Evolutionary conservation across 30 jellyfish, hydroid and myxozoan species (phyloP), one percentile per base, ranked within the genome.

Genomic region (Phacellophora camtschatica): DNA sequence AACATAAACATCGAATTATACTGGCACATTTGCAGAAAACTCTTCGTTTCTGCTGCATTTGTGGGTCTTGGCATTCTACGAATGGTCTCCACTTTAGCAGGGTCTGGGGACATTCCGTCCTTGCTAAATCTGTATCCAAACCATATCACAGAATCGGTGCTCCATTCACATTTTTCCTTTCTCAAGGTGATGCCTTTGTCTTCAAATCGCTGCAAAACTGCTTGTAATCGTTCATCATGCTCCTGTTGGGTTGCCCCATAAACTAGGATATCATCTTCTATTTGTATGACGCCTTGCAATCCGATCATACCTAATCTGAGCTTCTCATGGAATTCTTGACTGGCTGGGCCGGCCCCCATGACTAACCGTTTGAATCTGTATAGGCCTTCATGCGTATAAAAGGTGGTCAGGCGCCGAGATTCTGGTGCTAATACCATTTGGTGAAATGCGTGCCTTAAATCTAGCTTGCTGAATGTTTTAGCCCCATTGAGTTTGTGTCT

Each of bases 401-500:
- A 50, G 46, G 49, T 69, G 42, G 81, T 71, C 31, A 25, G 71
- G 19, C 56, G 56, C 23, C 28, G 42, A 16, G 68, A 66, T 39
- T 66, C 48, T 42, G 42, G 39, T n/a, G 59, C 81, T 28, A 32
- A 24, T 2, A 42, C 59, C 81, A 66, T 66, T 39, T 66, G 81
- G 55, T 66, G 81, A 32, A 66, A 66, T 0, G 56, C 56, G 56
- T 43, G 56, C 4, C 56, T 43, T 4, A 43, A 1, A 43, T 43
- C 56, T 16, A 66, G 63, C 48, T 66, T 66, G 70, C 61, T 66
- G 55, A 43, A 43, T 41, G 36, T 51, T 20, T 19, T 16, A 12
- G 85, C 85, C 33, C 85, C 85, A 39, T 71, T 71, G 36, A 45
- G 73, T 50, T 71, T 36, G 79, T 71, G 85, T 71, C 85, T 34